Percentiles rank a stretch among this genome's conserved stretches.
Conservation (phyloP, 2,113 vertebrate species). For the Phaetusa simplex region DNA sequence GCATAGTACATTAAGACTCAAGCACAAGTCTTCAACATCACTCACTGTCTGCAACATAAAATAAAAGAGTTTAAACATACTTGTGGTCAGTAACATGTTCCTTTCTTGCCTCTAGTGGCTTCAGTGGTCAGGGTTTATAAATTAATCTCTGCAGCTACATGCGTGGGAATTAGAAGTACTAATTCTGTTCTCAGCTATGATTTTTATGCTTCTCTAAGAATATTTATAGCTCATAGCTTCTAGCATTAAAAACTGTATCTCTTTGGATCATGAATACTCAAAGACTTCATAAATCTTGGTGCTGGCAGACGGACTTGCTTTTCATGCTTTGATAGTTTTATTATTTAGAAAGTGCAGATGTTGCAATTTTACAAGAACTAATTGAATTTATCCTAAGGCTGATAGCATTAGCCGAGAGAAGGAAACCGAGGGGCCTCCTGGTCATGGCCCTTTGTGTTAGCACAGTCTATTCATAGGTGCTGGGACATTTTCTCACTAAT, state of each 20-base stretch:
- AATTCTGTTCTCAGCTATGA: background rate
- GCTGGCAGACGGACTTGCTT: background rate
- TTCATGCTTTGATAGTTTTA: conserved; percentile 36
- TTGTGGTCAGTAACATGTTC: background rate
- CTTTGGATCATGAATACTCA: background rate
- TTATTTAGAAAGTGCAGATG: conserved; percentile 39
- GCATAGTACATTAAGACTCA: background rate
- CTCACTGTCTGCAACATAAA: background rate
- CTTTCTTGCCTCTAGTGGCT: background rate
- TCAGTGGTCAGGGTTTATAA: background rate
- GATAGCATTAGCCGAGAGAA: background rate
- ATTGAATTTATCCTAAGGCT: background rate
- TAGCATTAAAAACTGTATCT: conserved; percentile 1
- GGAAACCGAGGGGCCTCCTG: background rate
- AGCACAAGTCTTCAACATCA: background rate
- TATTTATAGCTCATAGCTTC: conserved; percentile 24
- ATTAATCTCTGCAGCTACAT: background rate
- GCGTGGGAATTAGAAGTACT: background rate
- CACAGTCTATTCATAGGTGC: background rate
- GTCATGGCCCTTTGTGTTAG: background rate
- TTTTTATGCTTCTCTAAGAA: background rate
- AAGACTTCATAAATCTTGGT: conserved; percentile 31
- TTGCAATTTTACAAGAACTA: conserved; percentile 26
- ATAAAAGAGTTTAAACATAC: background rate
- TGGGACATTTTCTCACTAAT: background rate